Conservation (phyloP, 2,113 vertebrate genomes). For the Pteronura brasiliensis region DNA sequence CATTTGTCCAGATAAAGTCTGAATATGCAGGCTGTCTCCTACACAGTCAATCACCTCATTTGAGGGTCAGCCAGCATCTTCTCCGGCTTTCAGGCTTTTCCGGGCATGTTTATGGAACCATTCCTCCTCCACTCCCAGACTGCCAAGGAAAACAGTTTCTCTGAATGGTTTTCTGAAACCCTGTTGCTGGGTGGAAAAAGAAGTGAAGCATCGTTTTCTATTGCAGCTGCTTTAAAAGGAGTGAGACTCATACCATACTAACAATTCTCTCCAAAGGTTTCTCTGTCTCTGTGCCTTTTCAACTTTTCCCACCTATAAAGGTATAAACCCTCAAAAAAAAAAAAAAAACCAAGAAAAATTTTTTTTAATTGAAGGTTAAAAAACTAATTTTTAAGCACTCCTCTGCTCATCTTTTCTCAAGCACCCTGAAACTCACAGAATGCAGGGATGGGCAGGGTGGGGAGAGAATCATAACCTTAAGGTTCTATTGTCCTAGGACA, state of each 20-base stretch:
- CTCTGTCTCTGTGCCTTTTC: not conserved
- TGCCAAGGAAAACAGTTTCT: not conserved
- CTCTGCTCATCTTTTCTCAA: not conserved
- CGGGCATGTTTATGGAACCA: too few relatives aligned
- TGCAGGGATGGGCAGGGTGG: fast-evolving
- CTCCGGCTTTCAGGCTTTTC: not conserved
- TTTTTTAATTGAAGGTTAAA: too few relatives aligned
- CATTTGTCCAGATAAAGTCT: not conserved
- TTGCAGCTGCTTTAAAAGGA: not conserved
- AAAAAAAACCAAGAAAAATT: too few relatives aligned
- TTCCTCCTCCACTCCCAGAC: fast-evolving
- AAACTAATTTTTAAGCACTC: not conserved
- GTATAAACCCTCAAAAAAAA: not conserved
- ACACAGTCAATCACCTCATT: not conserved
- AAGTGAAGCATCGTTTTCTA: not conserved
- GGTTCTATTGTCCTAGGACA: not conserved
- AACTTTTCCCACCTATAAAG: too few relatives aligned
- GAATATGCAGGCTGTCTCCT: not conserved
- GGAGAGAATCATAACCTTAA: not conserved
- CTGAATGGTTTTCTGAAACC: not conserved
- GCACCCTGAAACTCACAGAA: not conserved
- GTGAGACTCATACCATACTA: not conserved
- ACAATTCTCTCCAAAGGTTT: not conserved
- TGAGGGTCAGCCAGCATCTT: not conserved
- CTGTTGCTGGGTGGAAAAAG: not conserved